A percentile compares a stretch with the other conserved stretches of the same genome.
phyloP scores from a whole-genome alignment of 2,113 vertebrate genomes.

The Oncorhynchus mykiss region DNA sequence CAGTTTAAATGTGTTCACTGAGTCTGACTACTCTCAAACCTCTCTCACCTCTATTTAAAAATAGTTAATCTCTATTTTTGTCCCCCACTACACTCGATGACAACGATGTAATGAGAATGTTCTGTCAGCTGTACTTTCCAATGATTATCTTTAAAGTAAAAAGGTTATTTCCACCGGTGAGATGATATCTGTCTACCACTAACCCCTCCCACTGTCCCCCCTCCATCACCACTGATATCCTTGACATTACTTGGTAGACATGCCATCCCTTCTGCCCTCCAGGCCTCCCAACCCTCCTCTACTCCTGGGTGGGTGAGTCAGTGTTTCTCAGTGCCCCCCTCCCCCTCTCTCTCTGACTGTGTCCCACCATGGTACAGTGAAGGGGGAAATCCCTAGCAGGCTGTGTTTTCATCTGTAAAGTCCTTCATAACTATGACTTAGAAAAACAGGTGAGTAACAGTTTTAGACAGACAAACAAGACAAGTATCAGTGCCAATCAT shows the following conservation, averaged over 20 bases:
- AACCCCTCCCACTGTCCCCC: conserved; percentile 12
- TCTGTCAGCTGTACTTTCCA: conserved; percentile 41
- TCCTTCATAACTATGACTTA: conserved; percentile 36
- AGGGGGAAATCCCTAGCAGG: conserved; percentile 51
- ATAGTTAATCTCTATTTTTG: neutral
- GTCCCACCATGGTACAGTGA: conserved; percentile 40
- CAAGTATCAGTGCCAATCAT: too few species aligned
- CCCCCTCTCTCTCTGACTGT: conserved; percentile 59
- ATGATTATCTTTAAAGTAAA: conserved; percentile 34
- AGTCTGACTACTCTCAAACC: neutral
- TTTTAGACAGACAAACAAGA: neutral
- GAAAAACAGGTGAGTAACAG: neutral
- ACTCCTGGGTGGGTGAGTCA: conserved; percentile 1
- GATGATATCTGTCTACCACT: neutral
- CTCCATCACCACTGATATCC: neutral
- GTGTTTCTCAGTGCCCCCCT: conserved; percentile 32
- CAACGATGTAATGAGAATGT: conserved; percentile 14
- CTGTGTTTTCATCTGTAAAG: conserved; percentile 16
- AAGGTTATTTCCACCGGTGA: conserved; percentile 43
- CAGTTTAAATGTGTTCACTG: conserved; percentile 21
- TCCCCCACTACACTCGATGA: neutral
- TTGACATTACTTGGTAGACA: too few species aligned
- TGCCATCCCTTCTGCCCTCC: neutral
- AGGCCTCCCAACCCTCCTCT: neutral
- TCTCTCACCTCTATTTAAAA: conserved; percentile 35